Evolutionary conservation across 1,140 invertebrate genomes (phyloP).

Genomic region (Physella acuta): DNA sequence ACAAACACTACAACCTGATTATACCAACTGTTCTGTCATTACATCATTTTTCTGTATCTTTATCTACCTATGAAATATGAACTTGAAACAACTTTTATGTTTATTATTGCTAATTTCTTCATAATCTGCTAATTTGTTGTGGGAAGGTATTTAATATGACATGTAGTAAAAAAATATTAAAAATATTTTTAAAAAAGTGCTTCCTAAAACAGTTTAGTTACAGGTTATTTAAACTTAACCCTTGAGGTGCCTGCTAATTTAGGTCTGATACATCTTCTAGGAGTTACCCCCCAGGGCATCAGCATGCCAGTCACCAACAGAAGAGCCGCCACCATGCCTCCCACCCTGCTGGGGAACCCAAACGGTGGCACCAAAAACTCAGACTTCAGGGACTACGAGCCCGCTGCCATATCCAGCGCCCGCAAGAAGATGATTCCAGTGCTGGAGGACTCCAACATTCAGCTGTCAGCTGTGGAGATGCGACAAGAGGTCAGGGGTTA

Average conservation of each 20-base stretch:
- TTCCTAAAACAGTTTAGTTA: not conserved
- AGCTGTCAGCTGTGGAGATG: constrained; percentile 27
- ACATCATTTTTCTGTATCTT: too few relatives aligned
- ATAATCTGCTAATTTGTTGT: not conserved
- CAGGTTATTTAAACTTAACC: not conserved
- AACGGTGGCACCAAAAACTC: constrained; percentile 5
- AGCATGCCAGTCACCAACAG: too few relatives aligned
- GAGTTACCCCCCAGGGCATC: not conserved
- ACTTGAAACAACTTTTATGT: not conserved
- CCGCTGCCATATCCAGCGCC: constrained; percentile 15
- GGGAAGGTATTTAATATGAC: too few relatives aligned
- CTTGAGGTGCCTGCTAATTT: not conserved
- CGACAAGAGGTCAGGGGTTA: too few relatives aligned
- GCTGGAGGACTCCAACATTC: constrained; percentile 22
- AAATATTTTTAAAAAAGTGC: not conserved
- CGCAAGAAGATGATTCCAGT: constrained; percentile 30
- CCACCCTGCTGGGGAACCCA: constrained; percentile 7
- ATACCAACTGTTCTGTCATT: too few relatives aligned
- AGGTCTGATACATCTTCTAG: not conserved
- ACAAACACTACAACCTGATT: too few relatives aligned
- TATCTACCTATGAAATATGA: too few relatives aligned
- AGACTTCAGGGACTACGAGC: constrained; percentile 41
- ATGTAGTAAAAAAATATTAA: too few relatives aligned
- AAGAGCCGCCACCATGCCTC: not conserved
- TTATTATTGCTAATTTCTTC: not conserved